Evolutionary conservation across 1,140 invertebrate species (phyloP), one percentile per base, ranked within the genome.

Genomic region (Orius insidiosus): DNA sequence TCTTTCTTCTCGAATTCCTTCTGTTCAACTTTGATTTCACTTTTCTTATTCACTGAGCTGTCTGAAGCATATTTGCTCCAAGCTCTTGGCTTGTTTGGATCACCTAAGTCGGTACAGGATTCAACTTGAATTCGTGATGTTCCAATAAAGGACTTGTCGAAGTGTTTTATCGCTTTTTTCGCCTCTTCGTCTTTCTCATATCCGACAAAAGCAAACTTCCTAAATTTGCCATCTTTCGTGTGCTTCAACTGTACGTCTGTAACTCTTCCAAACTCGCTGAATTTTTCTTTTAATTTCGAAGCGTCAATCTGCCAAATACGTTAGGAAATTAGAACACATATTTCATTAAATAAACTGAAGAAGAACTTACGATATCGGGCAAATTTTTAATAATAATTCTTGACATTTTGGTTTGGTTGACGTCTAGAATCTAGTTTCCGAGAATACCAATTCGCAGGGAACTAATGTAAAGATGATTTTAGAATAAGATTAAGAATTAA

Each of bases 161-260:
- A 87, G 59, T 78, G n/a, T n/a, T 79, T 64, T 33, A 77, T 67
- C 3, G 90, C 89, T 24, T 64, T 65, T 46, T 71, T 48, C 0
- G 88, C 89, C 60, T 89, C 75, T 48, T 81, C 71, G 55, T 82
- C 78, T 41, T 66, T 75, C 59, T 82, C 77, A 60, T 75, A 96
- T 10, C 93, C 93, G 55, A 97, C 66, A 59, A 96, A 96, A 11
- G 76, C 85, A 70, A 96, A 96, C 55, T 80, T 76, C 53, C 92
- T 68, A 64, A 96, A 96, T 58, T 78, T 76, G 8, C 90, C 90
- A 68, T 90, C 77, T 55, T 79, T 75, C 0, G 84, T 90, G 57
- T 81, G 93, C 61, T 95, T 96, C 2, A 96, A 60, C 56, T 89
- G 82, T 11, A 93, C 71, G 68, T 97, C 90, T 1, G 92, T 96